Evolutionary conservation across 2,888 invertebrate species (phyloP).

Genomic region (Dromius quadrimaculatus): DNA sequence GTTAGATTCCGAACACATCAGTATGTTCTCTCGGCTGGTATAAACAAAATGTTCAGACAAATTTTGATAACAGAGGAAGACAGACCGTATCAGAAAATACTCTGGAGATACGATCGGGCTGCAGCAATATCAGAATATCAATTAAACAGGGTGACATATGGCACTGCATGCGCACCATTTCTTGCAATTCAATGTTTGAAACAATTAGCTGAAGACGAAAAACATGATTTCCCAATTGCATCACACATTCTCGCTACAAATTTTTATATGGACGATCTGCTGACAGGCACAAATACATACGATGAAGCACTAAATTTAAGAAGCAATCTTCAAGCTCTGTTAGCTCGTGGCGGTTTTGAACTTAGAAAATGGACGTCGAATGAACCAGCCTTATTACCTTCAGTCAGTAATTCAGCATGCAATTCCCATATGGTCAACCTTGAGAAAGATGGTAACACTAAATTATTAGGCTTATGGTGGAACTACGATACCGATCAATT

Average conservation of each 20-base stretch:
- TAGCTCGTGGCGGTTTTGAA: slow-evolving; percentile 10
- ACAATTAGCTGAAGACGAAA: slow-evolving; percentile 24
- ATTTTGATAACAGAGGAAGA: slow-evolving; percentile 56
- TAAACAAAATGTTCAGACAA: slow-evolving; percentile 60
- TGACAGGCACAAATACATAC: slow-evolving; percentile 6
- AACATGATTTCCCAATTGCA: neutral
- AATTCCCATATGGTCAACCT: slow-evolving; percentile 2
- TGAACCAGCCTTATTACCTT: neutral
- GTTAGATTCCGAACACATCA: slow-evolving; percentile 56
- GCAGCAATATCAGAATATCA: slow-evolving; percentile 50
- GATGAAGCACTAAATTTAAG: slow-evolving; percentile 8
- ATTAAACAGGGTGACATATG: slow-evolving; percentile 59
- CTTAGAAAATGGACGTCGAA: slow-evolving; percentile 14
- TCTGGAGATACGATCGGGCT: slow-evolving; percentile 58
- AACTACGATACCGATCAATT: neutral
- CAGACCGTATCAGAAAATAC: slow-evolving; percentile 58
- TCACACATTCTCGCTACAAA: neutral
- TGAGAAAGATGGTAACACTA: slow-evolving; percentile 6
- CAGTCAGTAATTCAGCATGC: neutral
- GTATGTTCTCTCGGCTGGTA: slow-evolving; percentile 56
- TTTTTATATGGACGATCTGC: slow-evolving; percentile 23
- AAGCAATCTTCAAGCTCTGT: neutral
- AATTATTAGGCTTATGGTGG: slow-evolving; percentile 14
- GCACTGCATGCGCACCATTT: slow-evolving; percentile 54
- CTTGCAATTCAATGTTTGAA: slow-evolving; percentile 3